Percentiles rank a stretch among this genome's conserved stretches.
Evolutionary conservation across 1,140 invertebrate species (phyloP).

Genomic region (Brachionus calyciflorus): DNA sequence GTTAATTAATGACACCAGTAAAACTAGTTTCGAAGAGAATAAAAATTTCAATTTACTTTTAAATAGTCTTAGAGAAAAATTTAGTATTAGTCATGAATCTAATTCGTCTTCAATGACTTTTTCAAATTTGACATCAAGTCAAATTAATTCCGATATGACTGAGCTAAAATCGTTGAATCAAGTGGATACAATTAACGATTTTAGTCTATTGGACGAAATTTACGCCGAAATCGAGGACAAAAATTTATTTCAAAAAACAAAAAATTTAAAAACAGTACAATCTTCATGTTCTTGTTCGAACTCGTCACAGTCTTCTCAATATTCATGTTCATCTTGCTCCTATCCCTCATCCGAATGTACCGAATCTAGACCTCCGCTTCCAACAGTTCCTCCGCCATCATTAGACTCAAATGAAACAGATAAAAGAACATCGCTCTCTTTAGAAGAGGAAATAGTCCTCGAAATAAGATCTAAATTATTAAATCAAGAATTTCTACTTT

Average conservation of each 20-base stretch:
- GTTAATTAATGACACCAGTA: not conserved
- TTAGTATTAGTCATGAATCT: not conserved
- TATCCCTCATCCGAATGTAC: not conserved
- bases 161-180: not conserved
- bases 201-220: conserved; percentile 18
- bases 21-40: not conserved
- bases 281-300: not conserved
- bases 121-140: not conserved
- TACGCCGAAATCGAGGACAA: conserved; percentile 36
- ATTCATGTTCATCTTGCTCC: conserved; percentile 12
- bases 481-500: conserved; percentile 12
- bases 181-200: not conserved
- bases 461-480: conserved; percentile 17
- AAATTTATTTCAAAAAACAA: not conserved
- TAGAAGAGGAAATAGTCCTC: conserved; percentile 18
- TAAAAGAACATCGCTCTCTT: not conserved
- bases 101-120: not conserved
- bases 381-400: not conserved
- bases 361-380: not conserved
- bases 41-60: not conserved
- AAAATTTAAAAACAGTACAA: not conserved
- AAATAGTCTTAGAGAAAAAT: conserved; percentile 19
- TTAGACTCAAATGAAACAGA: not conserved
- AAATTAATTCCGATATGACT: not conserved
- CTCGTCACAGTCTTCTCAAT: conserved; percentile 1